These are phyloP conservation scores for Drosophila birchii DNA, from an alignment of 2,888 invertebrate genomes.

Conservation along the genomic window DNA sequence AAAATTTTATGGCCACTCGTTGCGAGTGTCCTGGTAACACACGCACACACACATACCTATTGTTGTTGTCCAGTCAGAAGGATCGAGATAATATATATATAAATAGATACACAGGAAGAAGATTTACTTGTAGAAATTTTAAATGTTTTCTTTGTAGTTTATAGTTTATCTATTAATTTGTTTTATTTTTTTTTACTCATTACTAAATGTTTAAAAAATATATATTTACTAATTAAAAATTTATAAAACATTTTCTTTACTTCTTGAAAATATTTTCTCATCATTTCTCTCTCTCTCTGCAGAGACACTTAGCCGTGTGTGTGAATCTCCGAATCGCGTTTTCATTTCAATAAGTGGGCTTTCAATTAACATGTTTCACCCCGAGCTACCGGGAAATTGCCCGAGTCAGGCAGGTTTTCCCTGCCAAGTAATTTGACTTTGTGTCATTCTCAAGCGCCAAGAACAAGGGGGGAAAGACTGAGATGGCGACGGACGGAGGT, in stretches of 20 bases:
- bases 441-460: constrained; percentile 68
- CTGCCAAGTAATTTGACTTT: constrained; percentile 66
- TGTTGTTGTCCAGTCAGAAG: constrained; percentile 20
- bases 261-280: background rate
- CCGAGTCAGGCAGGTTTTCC: background rate
- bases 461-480: constrained; percentile 16
- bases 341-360: constrained; percentile 72
- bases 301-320: constrained; percentile 1
- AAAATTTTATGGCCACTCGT: constrained; percentile 66
- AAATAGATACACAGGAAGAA: background rate
- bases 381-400: background rate
- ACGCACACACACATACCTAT: background rate
- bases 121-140: too few species aligned
- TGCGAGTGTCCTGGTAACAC: constrained; percentile 61
- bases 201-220: background rate
- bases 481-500: background rate
- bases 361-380: constrained; percentile 68
- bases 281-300: background rate
- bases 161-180: background rate
- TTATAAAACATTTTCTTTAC: background rate
- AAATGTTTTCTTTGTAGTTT: too few species aligned
- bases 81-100: background rate
- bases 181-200: background rate
- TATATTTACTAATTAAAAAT: background rate
- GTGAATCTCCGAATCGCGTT: constrained; percentile 27